phyloP scores from a whole-genome alignment of 2,888 invertebrate species.

The Galerucella pusilla region DNA sequence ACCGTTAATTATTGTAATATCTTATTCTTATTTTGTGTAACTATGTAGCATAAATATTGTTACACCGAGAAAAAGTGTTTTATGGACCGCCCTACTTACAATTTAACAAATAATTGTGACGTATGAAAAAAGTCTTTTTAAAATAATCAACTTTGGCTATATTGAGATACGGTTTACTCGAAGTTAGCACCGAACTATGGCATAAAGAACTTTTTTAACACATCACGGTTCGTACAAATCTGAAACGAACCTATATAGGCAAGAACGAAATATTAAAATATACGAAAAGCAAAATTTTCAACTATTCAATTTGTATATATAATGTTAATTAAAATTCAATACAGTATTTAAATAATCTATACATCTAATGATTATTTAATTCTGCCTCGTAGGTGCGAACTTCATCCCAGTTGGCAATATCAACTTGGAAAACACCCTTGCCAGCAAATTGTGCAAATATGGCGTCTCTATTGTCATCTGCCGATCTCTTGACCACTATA shows the following conservation, averaged over 20 bases:
- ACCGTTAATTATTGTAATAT: background rate
- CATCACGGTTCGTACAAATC: slow-evolving; percentile 8
- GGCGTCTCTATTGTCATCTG: slow-evolving; percentile 64
- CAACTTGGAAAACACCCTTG: slow-evolving; percentile 77
- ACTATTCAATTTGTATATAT: slow-evolving; percentile 31
- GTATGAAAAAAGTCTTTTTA: slow-evolving; percentile 7
- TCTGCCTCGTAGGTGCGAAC: slow-evolving; percentile 68
- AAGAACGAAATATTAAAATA: slow-evolving; percentile 12
- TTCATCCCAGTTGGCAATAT: slow-evolving; percentile 77
- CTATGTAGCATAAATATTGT: background rate
- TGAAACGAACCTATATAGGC: background rate
- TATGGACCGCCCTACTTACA: slow-evolving; percentile 7
- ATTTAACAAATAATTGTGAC: slow-evolving; percentile 21
- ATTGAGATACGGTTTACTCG: background rate
- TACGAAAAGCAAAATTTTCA: slow-evolving; percentile 22
- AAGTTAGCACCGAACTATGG: slow-evolving; percentile 1
- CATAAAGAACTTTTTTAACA: slow-evolving; percentile 13
- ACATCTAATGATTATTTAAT: slow-evolving; percentile 37
- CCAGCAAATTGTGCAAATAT: slow-evolving; percentile 85
- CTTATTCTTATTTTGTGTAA: background rate
- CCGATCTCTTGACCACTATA: slow-evolving; percentile 63
- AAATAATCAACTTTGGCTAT: background rate
- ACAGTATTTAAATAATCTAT: slow-evolving; percentile 27
- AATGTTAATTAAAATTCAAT: slow-evolving; percentile 31
- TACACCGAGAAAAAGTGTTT: background rate